These are phyloP conservation scores for Microctonus aethiopoides DNA, from an alignment of 2,888 invertebrate species.

Conservation along the genomic window DNA sequence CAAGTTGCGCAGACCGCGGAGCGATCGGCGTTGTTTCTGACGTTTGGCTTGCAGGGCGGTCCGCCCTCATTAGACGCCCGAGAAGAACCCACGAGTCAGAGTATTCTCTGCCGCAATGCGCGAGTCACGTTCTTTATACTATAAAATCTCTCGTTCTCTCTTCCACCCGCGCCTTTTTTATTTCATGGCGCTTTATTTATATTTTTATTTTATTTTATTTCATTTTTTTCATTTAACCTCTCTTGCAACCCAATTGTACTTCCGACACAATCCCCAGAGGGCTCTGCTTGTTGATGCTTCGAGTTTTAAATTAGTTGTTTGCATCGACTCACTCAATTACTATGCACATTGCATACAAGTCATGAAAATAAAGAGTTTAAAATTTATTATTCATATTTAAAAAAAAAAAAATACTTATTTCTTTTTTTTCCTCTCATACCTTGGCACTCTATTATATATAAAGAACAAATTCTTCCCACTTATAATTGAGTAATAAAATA, in stretches of 20 bases:
- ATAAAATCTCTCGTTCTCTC: slow-evolving; percentile 9
- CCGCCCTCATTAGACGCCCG: slow-evolving; percentile 52
- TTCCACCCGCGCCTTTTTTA: not conserved
- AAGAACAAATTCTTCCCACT: not conserved
- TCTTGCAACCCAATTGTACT: slow-evolving; percentile 6
- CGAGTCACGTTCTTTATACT: slow-evolving; percentile 15
- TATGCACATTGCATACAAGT: slow-evolving; percentile 31
- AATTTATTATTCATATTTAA: not conserved
- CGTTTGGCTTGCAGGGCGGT: slow-evolving; percentile 51
- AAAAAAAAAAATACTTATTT: no score
- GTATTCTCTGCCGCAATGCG: slow-evolving; percentile 18
- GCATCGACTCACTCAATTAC: slow-evolving; percentile 30
- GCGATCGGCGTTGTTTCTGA: slow-evolving; percentile 21
- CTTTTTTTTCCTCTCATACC: not conserved
- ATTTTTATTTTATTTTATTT: not conserved
- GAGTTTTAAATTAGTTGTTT: slow-evolving; percentile 18
- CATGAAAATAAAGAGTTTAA: not conserved
- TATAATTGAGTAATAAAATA: not conserved
- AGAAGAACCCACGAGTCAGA: slow-evolving; percentile 31
- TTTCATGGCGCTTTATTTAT: not conserved
- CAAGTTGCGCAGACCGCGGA: not conserved
- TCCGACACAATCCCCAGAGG: not conserved
- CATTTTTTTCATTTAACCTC: slow-evolving; percentile 6
- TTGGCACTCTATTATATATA: not conserved
- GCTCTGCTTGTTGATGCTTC: not conserved